Evolutionary conservation across 2,797 vertebrate species (phyloP).

Genomic region (Sebastes minor): DNA sequence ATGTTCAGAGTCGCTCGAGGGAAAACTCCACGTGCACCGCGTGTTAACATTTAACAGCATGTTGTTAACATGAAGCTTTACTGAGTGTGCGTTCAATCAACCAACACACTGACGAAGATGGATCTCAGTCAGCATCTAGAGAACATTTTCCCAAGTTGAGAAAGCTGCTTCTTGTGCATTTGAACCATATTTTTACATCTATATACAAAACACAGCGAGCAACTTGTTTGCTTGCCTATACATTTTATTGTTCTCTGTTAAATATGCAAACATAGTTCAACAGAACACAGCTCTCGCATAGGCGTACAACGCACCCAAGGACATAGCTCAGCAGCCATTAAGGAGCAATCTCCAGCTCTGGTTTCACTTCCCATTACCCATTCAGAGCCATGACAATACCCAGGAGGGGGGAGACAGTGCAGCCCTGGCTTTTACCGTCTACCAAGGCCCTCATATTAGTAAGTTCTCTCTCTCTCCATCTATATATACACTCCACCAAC

Average conservation of each 20-base stretch:
- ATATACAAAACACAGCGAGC: background rate
- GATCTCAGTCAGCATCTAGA: background rate
- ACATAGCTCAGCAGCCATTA: conserved; percentile 59
- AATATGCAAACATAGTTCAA: conserved; percentile 27
- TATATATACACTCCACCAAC: background rate
- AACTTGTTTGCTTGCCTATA: background rate
- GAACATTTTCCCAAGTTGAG: background rate
- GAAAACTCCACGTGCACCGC: background rate
- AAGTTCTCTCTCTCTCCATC: conserved; percentile 13
- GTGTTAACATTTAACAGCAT: conserved; percentile 7
- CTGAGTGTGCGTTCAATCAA: background rate
- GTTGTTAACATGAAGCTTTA: background rate
- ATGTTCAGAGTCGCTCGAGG: background rate
- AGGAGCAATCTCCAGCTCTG: conserved; percentile 58
- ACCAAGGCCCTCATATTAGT: conserved; percentile 39
- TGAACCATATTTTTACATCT: background rate
- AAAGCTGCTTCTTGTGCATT: background rate
- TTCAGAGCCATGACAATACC: conserved; percentile 75
- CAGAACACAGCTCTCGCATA: conserved; percentile 9
- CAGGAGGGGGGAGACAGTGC: conserved; percentile 36
- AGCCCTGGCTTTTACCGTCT: conserved; percentile 40
- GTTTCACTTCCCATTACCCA: conserved; percentile 77
- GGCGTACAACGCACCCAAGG: conserved; percentile 41
- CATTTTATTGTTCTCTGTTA: background rate
- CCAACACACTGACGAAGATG: background rate